These are phyloP conservation scores for Camelus bactrianus DNA, from an alignment of 2,113 vertebrate genomes.

Conservation along the genomic window DNA sequence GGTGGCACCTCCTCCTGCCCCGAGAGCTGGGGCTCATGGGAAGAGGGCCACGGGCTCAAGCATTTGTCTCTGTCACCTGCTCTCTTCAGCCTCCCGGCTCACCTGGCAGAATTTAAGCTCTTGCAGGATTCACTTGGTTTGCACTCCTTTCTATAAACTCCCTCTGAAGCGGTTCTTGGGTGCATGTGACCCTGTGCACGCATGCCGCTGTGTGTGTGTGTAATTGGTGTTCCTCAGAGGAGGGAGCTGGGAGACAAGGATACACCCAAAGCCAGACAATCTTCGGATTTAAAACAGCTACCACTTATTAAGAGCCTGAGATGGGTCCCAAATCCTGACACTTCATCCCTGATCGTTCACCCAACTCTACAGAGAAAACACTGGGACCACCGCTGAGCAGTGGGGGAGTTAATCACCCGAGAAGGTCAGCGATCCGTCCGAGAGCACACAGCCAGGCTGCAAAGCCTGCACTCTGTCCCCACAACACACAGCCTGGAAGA, in stretches of 20 bases:
- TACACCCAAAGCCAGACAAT: neutral
- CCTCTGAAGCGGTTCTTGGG: neutral
- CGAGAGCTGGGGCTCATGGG: neutral
- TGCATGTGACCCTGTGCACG: rapidly evolving
- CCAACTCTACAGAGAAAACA: neutral
- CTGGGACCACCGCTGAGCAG: rapidly evolving
- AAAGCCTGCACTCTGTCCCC: neutral
- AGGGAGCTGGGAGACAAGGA: too few relatives aligned
- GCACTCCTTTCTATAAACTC: neutral
- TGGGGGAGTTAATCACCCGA: neutral
- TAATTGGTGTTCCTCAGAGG: neutral
- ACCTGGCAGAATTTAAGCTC: neutral
- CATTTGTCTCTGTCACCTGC: neutral
- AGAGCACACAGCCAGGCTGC: too few relatives aligned
- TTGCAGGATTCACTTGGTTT: neutral
- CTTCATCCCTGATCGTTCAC: neutral
- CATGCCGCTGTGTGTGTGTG: neutral
- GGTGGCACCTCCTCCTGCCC: neutral
- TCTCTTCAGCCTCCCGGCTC: neutral
- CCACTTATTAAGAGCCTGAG: rapidly evolving
- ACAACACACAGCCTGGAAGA: neutral
- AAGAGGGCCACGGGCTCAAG: neutral
- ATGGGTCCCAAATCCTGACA: rapidly evolving
- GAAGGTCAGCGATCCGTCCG: rapidly evolving
- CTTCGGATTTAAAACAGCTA: neutral